Evolutionary conservation across 2,888 invertebrate genomes (phyloP).

Genomic region (Drosophila formosana): DNA sequence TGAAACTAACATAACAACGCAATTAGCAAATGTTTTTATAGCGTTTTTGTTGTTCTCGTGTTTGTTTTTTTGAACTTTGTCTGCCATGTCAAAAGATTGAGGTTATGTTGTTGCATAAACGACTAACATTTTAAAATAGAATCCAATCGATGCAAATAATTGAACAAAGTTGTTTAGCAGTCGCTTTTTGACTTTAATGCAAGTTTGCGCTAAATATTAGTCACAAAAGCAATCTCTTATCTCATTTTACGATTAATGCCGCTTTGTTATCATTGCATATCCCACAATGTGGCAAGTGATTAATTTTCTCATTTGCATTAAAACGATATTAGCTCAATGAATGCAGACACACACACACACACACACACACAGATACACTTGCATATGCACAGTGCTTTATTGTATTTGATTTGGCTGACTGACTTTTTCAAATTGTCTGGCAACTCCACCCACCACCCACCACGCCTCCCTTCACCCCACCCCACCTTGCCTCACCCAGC

Average conservation of each 20-base stretch:
- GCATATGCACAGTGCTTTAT: slow-evolving; percentile 7
- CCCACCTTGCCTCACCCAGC: not conserved
- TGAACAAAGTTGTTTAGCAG: not conserved
- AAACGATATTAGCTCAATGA: slow-evolving; percentile 38
- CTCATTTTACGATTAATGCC: slow-evolving; percentile 30
- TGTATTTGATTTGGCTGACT: slow-evolving; percentile 38
- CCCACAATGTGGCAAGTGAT: slow-evolving; percentile 41
- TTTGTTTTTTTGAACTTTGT: slow-evolving; percentile 25
- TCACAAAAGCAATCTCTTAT: slow-evolving; percentile 5
- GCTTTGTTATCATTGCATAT: slow-evolving; percentile 33
- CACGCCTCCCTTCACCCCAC: no score
- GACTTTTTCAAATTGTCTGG: slow-evolving; percentile 38
- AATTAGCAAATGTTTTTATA: slow-evolving; percentile 56
- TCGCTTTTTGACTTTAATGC: not conserved
- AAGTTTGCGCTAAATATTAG: not conserved
- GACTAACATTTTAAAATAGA: not conserved
- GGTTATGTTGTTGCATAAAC: slow-evolving; percentile 5
- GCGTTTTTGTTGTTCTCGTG: slow-evolving; percentile 23
- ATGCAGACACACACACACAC: not conserved
- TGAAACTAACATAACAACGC: slow-evolving; percentile 29
- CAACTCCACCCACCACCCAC: not conserved
- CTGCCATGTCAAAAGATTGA: slow-evolving; percentile 31
- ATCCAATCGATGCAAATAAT: slow-evolving; percentile 7
- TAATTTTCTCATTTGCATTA: slow-evolving; percentile 52
- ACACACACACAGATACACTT: not conserved